Conservation (phyloP, 2,888 invertebrate genomes). For the Aelia acuminata region DNA sequence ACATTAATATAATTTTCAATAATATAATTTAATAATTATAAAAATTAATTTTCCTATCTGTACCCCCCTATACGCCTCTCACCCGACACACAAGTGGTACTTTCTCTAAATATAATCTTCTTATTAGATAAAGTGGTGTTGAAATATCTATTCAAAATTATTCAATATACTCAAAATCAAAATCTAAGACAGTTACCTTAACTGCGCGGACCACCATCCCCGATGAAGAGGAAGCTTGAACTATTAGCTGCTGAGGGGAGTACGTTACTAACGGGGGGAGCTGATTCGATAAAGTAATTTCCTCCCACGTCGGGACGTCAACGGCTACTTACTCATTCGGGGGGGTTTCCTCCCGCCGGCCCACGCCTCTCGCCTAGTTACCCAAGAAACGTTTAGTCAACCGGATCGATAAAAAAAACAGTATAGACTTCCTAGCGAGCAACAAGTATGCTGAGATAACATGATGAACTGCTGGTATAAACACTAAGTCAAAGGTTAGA, state of each 20-base stretch:
- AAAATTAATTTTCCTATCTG: too few relatives aligned
- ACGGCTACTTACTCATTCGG: constrained; percentile 9
- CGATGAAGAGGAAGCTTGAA: neutral
- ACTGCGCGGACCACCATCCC: neutral
- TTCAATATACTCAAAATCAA: too few relatives aligned
- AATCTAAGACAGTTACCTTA: neutral
- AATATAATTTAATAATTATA: too few relatives aligned
- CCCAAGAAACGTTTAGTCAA: neutral
- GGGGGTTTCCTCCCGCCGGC: neutral
- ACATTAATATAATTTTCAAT: too few relatives aligned
- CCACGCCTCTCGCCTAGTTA: constrained; percentile 18
- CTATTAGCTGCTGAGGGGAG: neutral
- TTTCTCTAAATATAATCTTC: too few relatives aligned
- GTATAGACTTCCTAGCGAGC: neutral
- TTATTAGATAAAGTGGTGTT: too few relatives aligned
- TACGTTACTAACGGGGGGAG: neutral
- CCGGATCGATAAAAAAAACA: neutral
- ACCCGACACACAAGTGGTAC: too few relatives aligned
- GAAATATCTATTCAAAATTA: too few relatives aligned
- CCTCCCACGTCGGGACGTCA: constrained; percentile 20
- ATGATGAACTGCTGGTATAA: neutral
- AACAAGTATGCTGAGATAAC: neutral
- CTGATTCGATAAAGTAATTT: constrained; percentile 38
- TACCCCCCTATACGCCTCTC: too few relatives aligned
- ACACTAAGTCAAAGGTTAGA: too few relatives aligned